Evolutionary conservation across 2,888 invertebrate genomes (phyloP), one percentile per base, ranked within the genome.

Genomic region (Didymodactylos carnosus): DNA sequence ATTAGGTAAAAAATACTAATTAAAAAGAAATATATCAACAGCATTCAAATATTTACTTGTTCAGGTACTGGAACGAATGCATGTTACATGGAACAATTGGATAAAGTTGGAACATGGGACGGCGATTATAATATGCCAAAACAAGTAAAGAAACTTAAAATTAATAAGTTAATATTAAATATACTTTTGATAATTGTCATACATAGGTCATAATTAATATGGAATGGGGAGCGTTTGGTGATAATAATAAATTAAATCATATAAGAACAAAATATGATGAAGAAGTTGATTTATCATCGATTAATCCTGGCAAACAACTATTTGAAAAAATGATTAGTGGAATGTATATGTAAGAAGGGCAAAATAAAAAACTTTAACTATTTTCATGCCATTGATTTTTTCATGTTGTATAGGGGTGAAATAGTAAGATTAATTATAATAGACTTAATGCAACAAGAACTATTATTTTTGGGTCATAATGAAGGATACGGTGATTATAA

Each of bases 211-310:
- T 94, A 73, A 90, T 97, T 79, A 97, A 97, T 83, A 91, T 91
- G 1, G 95, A 97, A 82, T 95, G 94, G 94, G 95, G 95, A 11
- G 94, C 94, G 7, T 94, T 97, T 82, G 95, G 95, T 3, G 92
- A 94, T 81, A 89, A 90, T 78, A 92, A 92, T 10, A 87, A 87
- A 5, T 84, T 97, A 75, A 91, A 94, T 81, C 91, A 91, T 82
- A 86, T 93, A 16, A 86, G 90, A 76, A 94, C 94, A 51, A 81
- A 84, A 69, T 86, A 84, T 78, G 87, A 95, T 82, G 87, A 87
- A 53, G 89, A 89, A 73, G 88, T 95, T 76, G 94, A 97, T 83
- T 84, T 84, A 72, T 87, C 88, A 79, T 92, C 92, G 73, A 89
- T 94, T 78, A 94, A 88, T 79, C 84, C 84, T 43, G 86, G 86